These are phyloP conservation scores for Cynocephalus volans DNA, from an alignment of 2,113 vertebrate genomes.

Conservation along the genomic window DNA sequence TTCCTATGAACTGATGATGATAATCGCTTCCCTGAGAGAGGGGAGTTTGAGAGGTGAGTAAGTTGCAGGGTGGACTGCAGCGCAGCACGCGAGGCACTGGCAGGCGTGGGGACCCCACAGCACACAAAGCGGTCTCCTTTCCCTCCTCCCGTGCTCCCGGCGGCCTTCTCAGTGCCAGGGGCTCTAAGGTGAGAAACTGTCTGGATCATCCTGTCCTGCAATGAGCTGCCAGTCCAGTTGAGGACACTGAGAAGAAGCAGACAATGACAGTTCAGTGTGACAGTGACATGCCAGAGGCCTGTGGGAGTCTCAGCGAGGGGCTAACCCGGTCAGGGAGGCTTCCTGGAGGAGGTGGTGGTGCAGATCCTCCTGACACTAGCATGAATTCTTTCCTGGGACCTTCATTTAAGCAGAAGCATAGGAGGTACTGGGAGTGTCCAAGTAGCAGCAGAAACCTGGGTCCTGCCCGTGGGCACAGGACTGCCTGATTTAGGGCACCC, in stretches of 20 bases:
- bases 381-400: neutral
- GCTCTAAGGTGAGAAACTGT: neutral
- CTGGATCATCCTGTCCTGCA: neutral
- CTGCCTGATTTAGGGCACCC: neutral
- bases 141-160: neutral
- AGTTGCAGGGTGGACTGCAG: neutral
- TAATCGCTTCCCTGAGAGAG: neutral
- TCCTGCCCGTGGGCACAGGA: neutral
- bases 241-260: neutral
- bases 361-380: neutral
- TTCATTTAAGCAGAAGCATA: neutral
- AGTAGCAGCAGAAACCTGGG: neutral
- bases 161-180: neutral
- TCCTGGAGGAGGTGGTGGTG: neutral
- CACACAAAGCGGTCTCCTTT: neutral
- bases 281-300: neutral
- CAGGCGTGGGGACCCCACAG: neutral
- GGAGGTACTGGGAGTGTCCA: too few relatives aligned
- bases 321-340: neutral
- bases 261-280: neutral
- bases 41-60: fast-evolving
- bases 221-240: neutral
- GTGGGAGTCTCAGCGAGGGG: neutral
- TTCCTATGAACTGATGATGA: neutral
- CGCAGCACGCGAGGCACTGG: fast-evolving